These are phyloP conservation scores for Mus musculus DNA, from an alignment of 2,113 vertebrate genomes.

Conservation along the genomic window DNA sequence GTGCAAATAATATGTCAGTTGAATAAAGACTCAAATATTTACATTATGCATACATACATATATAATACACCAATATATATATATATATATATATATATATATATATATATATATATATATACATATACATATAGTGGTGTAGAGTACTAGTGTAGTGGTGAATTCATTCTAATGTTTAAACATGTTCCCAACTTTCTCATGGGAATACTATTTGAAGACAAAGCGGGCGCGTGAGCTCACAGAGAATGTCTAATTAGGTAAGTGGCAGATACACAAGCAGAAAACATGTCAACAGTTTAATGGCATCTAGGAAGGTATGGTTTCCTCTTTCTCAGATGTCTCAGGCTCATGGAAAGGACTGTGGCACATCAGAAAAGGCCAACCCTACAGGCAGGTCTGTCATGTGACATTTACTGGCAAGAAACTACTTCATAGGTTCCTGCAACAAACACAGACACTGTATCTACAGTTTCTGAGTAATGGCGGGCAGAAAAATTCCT, in stretches of 20 bases:
- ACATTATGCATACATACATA: not conserved
- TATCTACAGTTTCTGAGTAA: not conserved
- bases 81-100: not conserved
- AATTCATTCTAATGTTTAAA: constrained; percentile 53
- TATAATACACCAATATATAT: not conserved
- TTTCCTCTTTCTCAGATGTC: not conserved
- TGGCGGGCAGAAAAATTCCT: not conserved
- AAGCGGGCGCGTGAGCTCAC: not conserved
- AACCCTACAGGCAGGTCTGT: not conserved
- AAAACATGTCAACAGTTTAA: constrained; percentile 13
- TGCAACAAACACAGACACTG: not conserved
- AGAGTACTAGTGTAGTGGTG: not conserved
- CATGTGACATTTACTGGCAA: not conserved
- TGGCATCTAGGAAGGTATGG: not conserved
- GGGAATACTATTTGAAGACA: not conserved
- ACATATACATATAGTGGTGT: not conserved
- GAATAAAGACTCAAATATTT: constrained; percentile 3
- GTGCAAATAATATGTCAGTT: not conserved
- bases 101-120: not conserved
- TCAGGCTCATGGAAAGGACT: not conserved
- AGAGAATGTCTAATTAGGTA: not conserved
- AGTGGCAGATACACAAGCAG: not conserved
- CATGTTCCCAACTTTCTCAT: not conserved
- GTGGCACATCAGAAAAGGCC: not conserved
- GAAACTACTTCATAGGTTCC: not conserved